phyloP scores from a whole-genome alignment of 2,888 invertebrate species.

The Tetragonisca angustula region DNA sequence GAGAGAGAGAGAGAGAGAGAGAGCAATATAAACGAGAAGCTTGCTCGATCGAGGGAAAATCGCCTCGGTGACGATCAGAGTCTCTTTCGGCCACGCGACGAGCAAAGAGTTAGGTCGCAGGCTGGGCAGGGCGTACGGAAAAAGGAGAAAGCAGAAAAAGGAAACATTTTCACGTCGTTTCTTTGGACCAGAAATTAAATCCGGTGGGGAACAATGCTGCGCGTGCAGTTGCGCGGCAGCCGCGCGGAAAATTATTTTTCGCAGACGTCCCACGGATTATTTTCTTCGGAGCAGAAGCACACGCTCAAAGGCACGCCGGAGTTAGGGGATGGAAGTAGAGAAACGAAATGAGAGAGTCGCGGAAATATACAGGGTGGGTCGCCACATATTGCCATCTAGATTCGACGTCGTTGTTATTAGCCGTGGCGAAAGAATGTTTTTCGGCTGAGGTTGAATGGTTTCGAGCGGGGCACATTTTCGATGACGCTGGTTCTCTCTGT shows the following conservation, averaged over 20 bases:
- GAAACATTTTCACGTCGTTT: slow-evolving; percentile 41
- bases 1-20: too few species aligned
- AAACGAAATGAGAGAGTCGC: slow-evolving; percentile 46
- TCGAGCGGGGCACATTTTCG: too few species aligned
- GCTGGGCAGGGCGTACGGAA: too few species aligned
- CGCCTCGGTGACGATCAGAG: background rate
- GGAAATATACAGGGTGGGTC: slow-evolving; percentile 1
- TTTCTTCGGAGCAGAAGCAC: slow-evolving; percentile 51
- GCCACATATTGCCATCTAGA: too few species aligned
- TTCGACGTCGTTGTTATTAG: too few species aligned
- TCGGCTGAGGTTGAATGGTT: too few species aligned
- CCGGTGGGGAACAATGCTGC: slow-evolving; percentile 48
- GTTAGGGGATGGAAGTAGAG: background rate
- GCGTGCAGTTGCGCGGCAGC: slow-evolving; percentile 48
- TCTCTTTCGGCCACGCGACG: background rate
- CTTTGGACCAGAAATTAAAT: slow-evolving; percentile 53
- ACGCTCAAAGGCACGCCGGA: slow-evolving; percentile 20
- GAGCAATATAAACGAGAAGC: too few species aligned
- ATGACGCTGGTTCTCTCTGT: too few species aligned
- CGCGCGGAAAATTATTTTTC: slow-evolving; percentile 62
- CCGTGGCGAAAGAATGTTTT: too few species aligned
- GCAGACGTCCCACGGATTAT: slow-evolving; percentile 52
- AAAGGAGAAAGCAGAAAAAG: too few species aligned
- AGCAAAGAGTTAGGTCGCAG: background rate
- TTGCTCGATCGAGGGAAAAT: background rate